Evolutionary conservation across 2,888 invertebrate species (phyloP), one percentile per base, ranked within the genome.

Genomic region (Odontomyia ornata): DNA sequence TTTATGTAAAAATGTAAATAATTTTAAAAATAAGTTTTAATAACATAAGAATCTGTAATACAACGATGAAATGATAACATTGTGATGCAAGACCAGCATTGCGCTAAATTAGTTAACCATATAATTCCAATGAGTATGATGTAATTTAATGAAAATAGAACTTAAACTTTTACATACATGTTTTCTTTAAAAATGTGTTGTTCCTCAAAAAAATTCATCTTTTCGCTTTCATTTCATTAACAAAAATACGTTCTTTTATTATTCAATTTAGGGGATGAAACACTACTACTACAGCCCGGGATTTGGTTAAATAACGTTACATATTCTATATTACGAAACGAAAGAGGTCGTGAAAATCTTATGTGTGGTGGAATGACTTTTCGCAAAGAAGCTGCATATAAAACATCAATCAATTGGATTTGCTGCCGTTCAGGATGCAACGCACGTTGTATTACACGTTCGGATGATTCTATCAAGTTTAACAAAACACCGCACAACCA

Each of bases 361-460:
- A 18, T 80, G 27, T 80, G 80, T 75, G 80, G 81, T 72, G 81
- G 80, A 11, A 79, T 79, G 69, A 80, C 78, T 27, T 83, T 82
- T 77, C 79, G 80, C 4, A 81, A 80, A 69, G 82, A 82, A 73
- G 82, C 81, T 0, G 77, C 80, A n/a, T 82, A 81, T 77, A 81
- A 80, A 76, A 80, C 81, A 4, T 79, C 79, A 7, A 80, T 79
- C 3, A 81, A 82, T 79, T 83, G 83, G 83, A 79, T 81, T 47
- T 83, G 83, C 77, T 76, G 77, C 25, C 23, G 73, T 21, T 62
- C 77, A 13, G 80, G 80, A 67, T 83, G 83, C 76, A 71, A 73
- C 5, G 81, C 82, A 23, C 79, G 83, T 36, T 82, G 82, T 71
- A 77, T 80, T 5, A 82, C 81, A 46, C 80, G 80, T 57, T 75